Base-by-base conservation (phyloP, 37 sponge, comb jelly and placozoan genomes). In the Aplysina aerophoba region DNA sequence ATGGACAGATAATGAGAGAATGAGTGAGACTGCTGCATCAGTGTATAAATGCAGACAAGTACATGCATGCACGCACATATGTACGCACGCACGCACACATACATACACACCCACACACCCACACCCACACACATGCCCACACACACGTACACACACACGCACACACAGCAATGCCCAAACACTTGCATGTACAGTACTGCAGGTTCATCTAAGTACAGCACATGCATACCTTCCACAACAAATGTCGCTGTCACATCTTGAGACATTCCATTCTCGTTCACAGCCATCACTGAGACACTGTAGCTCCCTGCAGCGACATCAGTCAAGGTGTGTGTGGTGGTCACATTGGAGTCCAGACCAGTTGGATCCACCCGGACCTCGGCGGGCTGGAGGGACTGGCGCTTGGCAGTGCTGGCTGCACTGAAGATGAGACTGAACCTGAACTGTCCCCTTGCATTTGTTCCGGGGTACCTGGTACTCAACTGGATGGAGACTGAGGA, bases 251-350 rank as follows among this genome's bases (percentile, higher is more conserved):
- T 30, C 71, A 69, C 33, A 27, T 12, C 34, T 35, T 69, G 35
- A 17, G 71, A 69, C 6, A 35, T 12, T 69, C 71, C 71, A 69
- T 69, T 31, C 34, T 69, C 71, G 30, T 69, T 69, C 34, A 69
- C 71, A 31, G 71, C 71, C 28, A 16, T 69, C 71, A 69, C 71
- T 30, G 35, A 34, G 12, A 69, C 71, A 34, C 34, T 69, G 34
- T 69, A 69, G 34, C 31, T 69, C 28, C 71, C 71, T 34, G 33
- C 27, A 30, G 4, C 33, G 2, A 69, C 34, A 30, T 17, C 27
- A 69, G 33, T 30, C 17, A 44, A 44, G 50, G 27, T 17, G 71
- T 69, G 34, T 69, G 71, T 69, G 71, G 31, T 69, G 71, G 27
- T 69, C 31, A 69, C 71, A 34, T 15, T 31, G 34, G 71, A 11